A percentile compares a stretch with the other conserved stretches of the same genome.
These are phyloP conservation scores for Rhadina sibilatrix DNA, from an alignment of 2,113 vertebrate species.

Conservation along the genomic window DNA sequence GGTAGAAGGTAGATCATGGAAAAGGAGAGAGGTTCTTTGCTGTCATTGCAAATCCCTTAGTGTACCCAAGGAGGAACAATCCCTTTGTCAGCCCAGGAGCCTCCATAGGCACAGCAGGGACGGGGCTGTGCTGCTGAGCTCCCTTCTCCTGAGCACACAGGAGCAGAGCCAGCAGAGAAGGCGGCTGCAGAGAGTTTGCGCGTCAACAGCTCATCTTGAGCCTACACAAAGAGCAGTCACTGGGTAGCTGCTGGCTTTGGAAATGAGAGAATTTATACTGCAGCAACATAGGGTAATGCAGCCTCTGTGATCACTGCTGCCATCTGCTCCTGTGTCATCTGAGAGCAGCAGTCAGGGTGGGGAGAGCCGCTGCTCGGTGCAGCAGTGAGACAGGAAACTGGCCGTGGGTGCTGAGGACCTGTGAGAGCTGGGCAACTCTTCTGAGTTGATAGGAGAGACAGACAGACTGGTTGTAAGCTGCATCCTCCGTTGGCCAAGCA, in stretches of 20 bases:
- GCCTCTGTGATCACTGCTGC: neutral
- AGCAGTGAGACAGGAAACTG: neutral
- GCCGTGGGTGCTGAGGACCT: neutral
- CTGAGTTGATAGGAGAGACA: neutral
- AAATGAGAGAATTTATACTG: neutral
- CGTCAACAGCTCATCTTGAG: accelerated
- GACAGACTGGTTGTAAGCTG: neutral
- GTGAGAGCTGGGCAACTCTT: neutral
- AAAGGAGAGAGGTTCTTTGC: neutral
- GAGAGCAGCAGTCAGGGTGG: neutral
- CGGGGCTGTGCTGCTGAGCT: neutral
- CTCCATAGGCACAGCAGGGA: neutral
- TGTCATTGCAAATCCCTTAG: neutral
- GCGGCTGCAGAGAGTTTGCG: neutral
- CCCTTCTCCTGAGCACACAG: neutral
- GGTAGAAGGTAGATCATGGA: neutral
- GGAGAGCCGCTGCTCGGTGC: neutral
- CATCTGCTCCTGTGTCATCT: neutral
- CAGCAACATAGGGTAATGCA: neutral
- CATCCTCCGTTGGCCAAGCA: neutral
- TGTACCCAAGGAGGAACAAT: neutral
- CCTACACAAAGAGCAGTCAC: neutral
- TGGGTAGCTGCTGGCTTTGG: neutral
- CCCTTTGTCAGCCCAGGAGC: neutral
- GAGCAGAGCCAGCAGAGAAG: neutral